A percentile compares a stretch with the other conserved stretches of the same genome.
Conservation (phyloP, 2,113 vertebrate species). For the Vulpes lagopus region DNA sequence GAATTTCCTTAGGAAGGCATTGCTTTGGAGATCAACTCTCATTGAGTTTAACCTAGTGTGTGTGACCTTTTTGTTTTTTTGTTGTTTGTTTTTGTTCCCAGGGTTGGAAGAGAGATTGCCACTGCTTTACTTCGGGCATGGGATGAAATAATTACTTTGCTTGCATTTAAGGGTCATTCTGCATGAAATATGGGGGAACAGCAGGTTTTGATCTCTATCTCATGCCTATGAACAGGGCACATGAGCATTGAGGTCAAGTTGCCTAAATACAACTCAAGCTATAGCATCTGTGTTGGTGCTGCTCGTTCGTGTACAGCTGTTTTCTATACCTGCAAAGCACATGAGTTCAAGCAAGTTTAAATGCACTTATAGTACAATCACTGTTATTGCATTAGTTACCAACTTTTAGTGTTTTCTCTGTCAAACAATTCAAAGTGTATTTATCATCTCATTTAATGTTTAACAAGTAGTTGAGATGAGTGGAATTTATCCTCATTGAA, state of each 20-base stretch:
- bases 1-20: slow-evolving; percentile 24
- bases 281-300: neutral
- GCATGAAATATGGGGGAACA: neutral
- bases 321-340: neutral
- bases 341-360: neutral
- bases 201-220: neutral
- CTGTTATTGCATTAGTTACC: neutral
- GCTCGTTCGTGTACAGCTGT: neutral
- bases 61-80: too few relatives aligned
- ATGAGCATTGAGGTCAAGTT: neutral
- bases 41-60: neutral
- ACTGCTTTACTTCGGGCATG: neutral
- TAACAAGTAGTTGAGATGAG: neutral
- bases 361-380: neutral
- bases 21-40: neutral
- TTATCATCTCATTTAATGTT: slow-evolving; percentile 12
- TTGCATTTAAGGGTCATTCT: neutral
- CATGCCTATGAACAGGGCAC: too few relatives aligned
- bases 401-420: neutral
- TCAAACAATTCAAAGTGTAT: neutral
- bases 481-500: neutral
- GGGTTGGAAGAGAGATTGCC: neutral
- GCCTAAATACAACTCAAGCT: neutral
- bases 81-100: neutral
- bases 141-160: neutral